phyloP scores from a whole-genome alignment of 2,113 vertebrate species.

The Carassius gibelio region DNA sequence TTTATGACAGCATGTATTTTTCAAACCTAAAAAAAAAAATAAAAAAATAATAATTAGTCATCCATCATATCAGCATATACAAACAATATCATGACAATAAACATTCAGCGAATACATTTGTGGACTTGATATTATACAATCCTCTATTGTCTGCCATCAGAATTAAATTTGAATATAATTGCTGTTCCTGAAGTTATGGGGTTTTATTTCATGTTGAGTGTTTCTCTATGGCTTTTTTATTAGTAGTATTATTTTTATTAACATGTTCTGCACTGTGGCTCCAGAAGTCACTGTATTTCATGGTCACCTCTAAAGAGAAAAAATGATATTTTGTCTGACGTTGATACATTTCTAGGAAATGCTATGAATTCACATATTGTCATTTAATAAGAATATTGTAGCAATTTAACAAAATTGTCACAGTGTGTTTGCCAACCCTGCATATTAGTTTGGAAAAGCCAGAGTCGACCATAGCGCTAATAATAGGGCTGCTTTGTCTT shows the following conservation, averaged over 20 bases:
- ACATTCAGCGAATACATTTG: too few relatives aligned
- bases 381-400: background rate
- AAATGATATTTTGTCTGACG: too few relatives aligned
- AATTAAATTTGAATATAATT: background rate
- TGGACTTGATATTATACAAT: background rate
- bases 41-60: too few relatives aligned
- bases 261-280: background rate
- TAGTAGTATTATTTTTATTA: background rate
- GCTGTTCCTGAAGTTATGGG: background rate
- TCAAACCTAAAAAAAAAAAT: background rate
- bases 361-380: background rate
- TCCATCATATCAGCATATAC: background rate
- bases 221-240: background rate
- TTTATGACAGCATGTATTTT: background rate
- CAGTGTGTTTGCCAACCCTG: background rate
- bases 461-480: background rate
- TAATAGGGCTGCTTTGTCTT: conserved; percentile 34
- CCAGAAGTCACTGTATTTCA: background rate
- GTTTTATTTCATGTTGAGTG: background rate
- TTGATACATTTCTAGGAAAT: background rate
- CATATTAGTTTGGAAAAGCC: background rate
- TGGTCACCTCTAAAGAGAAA: background rate
- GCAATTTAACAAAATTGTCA: background rate
- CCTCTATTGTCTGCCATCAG: background rate
- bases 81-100: background rate